phyloP scores from a whole-genome alignment of 2,113 vertebrate species.

The Pao palembangensis region DNA sequence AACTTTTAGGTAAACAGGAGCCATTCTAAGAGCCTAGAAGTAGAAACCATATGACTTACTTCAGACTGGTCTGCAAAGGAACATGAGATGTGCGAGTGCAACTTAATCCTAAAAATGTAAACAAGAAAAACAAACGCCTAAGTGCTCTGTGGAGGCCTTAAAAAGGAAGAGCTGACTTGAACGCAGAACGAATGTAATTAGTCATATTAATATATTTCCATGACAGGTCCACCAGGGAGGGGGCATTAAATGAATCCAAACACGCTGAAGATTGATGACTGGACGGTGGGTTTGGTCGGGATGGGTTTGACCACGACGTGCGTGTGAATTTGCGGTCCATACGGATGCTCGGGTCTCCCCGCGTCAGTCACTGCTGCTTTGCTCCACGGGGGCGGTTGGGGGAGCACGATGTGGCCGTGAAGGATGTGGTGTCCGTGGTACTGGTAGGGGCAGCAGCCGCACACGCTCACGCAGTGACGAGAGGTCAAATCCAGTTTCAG shows the following conservation, averaged over 20 bases:
- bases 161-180: constrained; percentile 10
- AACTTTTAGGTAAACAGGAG: constrained; percentile 34
- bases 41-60: constrained; percentile 51
- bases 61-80: constrained; percentile 33
- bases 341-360: constrained; percentile 73
- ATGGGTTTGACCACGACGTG: constrained; percentile 96
- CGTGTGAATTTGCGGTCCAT: constrained; percentile 78
- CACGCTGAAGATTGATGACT: constrained; percentile 86
- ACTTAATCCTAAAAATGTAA: constrained; percentile 48
- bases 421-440: constrained; percentile 84
- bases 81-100: constrained; percentile 53
- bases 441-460: constrained; percentile 87
- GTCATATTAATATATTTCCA: constrained; percentile 44
- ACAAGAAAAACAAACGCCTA: constrained; percentile 46
- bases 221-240: not conserved
- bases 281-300: constrained; percentile 86
- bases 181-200: constrained; percentile 10
- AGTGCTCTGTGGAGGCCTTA: constrained; percentile 57
- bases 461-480: constrained; percentile 71
- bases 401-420: constrained; percentile 75
- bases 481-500: constrained; percentile 71
- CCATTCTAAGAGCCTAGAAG: constrained; percentile 39
- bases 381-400: constrained; percentile 79
- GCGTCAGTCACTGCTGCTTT: constrained; percentile 62
- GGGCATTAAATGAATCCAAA: constrained; percentile 87